phyloP scores from a whole-genome alignment of 1,140 invertebrate genomes.

The Mya arenaria region DNA sequence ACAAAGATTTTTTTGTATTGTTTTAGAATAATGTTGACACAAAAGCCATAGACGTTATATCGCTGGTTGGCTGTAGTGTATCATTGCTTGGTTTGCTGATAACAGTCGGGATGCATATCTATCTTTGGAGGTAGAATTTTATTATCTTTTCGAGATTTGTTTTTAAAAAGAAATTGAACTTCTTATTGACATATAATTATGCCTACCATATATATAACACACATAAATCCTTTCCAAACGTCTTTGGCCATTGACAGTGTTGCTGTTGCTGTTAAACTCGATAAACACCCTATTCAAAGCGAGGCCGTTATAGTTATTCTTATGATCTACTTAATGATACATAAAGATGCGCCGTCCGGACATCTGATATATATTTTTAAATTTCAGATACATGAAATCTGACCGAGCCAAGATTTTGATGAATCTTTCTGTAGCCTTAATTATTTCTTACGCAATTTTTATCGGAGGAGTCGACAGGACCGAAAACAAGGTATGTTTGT shows the following conservation, averaged over 20 bases:
- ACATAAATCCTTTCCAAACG: too few relatives aligned
- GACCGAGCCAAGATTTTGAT: conserved; percentile 61
- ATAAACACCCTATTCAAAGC: background rate
- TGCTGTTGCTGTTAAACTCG: too few relatives aligned
- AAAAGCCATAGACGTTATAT: conserved; percentile 36
- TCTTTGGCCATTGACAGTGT: too few relatives aligned
- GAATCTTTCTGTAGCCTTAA: conserved; percentile 59
- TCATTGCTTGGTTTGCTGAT: conserved; percentile 55
- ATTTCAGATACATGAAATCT: conserved; percentile 58
- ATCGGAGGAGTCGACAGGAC: conserved; percentile 64
- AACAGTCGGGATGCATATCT: conserved; percentile 44
- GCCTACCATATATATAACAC: too few relatives aligned
- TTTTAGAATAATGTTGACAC: conserved; percentile 16
- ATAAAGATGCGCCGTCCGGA: too few relatives aligned
- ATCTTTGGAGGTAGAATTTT: conserved; percentile 58
- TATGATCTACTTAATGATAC: too few relatives aligned
- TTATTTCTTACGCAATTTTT: conserved; percentile 64
- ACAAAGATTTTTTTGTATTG: too few relatives aligned
- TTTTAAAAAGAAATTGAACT: too few relatives aligned
- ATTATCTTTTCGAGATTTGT: too few relatives aligned
- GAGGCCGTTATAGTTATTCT: background rate
- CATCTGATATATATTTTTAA: too few relatives aligned
- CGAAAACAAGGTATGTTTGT: conserved; percentile 36
- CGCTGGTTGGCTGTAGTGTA: conserved; percentile 54
- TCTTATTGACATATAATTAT: too few relatives aligned